Evolutionary conservation across 2,888 invertebrate genomes (phyloP), one percentile per base, ranked within the genome.

Genomic region (Azorinus chamasolen): DNA sequence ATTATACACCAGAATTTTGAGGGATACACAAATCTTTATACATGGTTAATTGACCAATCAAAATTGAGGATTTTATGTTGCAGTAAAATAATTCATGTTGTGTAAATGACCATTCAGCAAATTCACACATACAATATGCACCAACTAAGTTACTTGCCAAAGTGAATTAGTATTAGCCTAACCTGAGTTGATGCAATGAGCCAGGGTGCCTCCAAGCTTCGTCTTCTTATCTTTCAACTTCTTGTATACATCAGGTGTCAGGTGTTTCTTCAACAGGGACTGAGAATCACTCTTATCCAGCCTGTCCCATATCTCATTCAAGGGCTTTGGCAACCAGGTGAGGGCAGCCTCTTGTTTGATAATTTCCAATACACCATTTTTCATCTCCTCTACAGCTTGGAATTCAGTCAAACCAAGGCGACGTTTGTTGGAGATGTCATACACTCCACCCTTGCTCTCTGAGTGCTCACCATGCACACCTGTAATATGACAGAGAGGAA

Each of bases 221-320:
- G 90, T 89, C 63, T 88, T 88, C 79, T 78, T 77, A 74, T 83
- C 84, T 76, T 89, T 90, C 57, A 88, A 65, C 32, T 83, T 75
- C 0, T 85, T 72, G 63, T 83, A 89, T 1, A 82, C 63, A 6
- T 87, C 88, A 32, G 76, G 39, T 16, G 89, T 89, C 16, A 89
- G 78, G 69, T 82, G 57, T 58, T 89, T 85, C 95, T 98, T 99
- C 95, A 99, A 95, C 94, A 99, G 95, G 43, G 90, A 89, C 46
- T 82, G 79, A 43, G 88, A 79, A 12, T 76, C 57, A 20, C 73
- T 58, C 24, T 63, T 61, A 8, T 71, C 51, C 8, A 89, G 70
- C 22, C 61, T 82, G 0, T 71, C 53, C 84, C 85, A 89, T 14
- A 89, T 69, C n/a, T 84, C 68, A 12, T 63, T 57, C 20, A 79